These are phyloP conservation scores for Chiloscyllium plagiosum DNA, from an alignment of 2,113 vertebrate genomes.

Conservation along the genomic window DNA sequence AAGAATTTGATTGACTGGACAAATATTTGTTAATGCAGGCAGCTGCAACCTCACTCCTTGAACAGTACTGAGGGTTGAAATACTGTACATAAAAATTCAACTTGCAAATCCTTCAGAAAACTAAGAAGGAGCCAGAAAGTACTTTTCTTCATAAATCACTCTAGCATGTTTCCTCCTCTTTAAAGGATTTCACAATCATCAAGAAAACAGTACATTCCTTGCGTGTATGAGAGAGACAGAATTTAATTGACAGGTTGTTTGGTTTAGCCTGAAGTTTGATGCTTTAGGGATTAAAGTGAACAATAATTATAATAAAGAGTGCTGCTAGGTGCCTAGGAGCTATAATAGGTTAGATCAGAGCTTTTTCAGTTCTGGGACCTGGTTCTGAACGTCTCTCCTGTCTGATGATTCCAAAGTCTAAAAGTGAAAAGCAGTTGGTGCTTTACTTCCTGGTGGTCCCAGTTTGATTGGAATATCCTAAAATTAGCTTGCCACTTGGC, in stretches of 20 bases:
- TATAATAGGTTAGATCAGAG: neutral
- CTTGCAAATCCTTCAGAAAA: constrained; percentile 29
- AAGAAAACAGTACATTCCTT: neutral
- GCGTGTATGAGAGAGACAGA: neutral
- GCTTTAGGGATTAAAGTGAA: neutral
- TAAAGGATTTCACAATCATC: neutral
- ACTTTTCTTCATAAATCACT: constrained; percentile 25
- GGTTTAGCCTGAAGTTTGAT: neutral
- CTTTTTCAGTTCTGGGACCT: neutral
- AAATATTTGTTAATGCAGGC: constrained; percentile 25
- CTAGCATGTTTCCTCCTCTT: neutral
- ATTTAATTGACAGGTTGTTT: neutral
- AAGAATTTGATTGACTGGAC: constrained; percentile 19
- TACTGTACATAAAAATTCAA: constrained; percentile 17
- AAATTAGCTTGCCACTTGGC: neutral
- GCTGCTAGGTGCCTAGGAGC: neutral
- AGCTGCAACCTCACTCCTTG: constrained; percentile 17
- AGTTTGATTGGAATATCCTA: neutral
- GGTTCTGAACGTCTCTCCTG: neutral
- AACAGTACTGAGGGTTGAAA: neutral
- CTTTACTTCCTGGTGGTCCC: neutral
- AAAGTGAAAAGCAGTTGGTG: neutral
- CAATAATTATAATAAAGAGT: neutral
- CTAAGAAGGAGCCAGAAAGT: constrained; percentile 5
- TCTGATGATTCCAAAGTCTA: neutral